Evolutionary conservation across 2,797 vertebrate species (phyloP).

Genomic region (Onychomys leucogaster): DNA sequence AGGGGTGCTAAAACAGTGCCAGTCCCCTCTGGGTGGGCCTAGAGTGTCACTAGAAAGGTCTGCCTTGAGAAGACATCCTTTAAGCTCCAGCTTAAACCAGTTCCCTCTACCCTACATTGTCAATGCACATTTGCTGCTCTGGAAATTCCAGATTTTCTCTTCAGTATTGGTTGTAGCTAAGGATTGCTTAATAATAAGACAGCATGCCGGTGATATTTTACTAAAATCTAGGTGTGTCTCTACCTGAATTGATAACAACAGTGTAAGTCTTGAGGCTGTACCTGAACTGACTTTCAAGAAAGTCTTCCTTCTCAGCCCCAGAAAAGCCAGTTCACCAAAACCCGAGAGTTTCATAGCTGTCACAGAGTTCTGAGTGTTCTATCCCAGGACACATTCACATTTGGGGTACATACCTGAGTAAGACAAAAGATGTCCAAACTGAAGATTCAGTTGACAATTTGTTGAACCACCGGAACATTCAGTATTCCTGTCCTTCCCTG

Average conservation of each 20-base stretch:
- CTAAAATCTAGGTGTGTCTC: not conserved
- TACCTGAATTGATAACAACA: not conserved
- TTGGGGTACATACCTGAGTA: not conserved
- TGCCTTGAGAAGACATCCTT: not conserved
- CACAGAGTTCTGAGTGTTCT: not conserved
- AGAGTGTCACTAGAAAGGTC: not conserved
- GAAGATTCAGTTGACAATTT: not conserved
- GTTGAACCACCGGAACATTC: not conserved
- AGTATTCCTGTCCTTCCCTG: not conserved
- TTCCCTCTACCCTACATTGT: not conserved
- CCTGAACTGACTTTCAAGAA: not conserved
- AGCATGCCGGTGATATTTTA: not conserved
- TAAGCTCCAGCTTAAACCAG: constrained; percentile 11
- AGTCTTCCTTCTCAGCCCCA: not conserved
- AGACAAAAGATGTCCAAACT: constrained; percentile 26
- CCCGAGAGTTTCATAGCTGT: not conserved
- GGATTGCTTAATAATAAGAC: not conserved
- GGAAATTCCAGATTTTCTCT: constrained; percentile 32
- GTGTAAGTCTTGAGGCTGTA: not conserved
- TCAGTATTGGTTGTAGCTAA: not conserved
- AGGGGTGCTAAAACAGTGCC: not conserved
- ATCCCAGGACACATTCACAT: not conserved
- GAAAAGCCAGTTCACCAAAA: not conserved
- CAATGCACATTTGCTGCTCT: not conserved
- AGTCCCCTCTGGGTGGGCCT: not conserved